phyloP scores from a whole-genome alignment of 2,888 invertebrate genomes.

The Patella caerulea region DNA sequence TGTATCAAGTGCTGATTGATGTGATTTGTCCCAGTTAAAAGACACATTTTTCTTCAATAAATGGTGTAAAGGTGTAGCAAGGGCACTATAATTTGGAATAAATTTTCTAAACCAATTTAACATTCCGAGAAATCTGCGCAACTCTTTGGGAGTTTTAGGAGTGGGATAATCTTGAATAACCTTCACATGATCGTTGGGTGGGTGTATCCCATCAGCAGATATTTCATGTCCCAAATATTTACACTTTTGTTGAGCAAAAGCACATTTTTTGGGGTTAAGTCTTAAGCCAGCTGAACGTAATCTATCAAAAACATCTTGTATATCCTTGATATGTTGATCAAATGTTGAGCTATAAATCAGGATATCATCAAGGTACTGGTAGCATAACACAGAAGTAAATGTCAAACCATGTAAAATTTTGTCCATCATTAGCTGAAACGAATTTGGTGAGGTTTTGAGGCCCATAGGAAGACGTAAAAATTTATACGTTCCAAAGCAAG shows the following conservation, averaged over 20 bases:
- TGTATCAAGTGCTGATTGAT: slow-evolving; percentile 10
- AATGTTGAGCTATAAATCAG: slow-evolving; percentile 27
- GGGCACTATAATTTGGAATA: slow-evolving; percentile 26
- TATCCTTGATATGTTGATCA: slow-evolving; percentile 27
- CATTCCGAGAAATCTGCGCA: slow-evolving; percentile 31
- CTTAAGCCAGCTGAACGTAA: slow-evolving; percentile 24
- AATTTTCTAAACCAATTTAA: slow-evolving; percentile 34
- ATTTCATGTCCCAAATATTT: slow-evolving; percentile 30
- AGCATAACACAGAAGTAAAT: slow-evolving; percentile 34
- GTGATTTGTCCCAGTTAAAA: slow-evolving; percentile 21
- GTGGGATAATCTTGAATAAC: slow-evolving; percentile 19
- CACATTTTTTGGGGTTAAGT: slow-evolving; percentile 32
- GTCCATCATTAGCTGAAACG: slow-evolving; percentile 40
- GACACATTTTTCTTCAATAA: slow-evolving; percentile 17
- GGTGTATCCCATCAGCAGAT: slow-evolving; percentile 21
- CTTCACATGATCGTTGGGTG: slow-evolving; percentile 16
- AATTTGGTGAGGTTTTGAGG: slow-evolving; percentile 32
- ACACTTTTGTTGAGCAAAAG: slow-evolving; percentile 22
- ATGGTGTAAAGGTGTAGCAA: slow-evolving; percentile 18
- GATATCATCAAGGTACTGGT: slow-evolving; percentile 41
- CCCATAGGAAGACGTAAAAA: slow-evolving; percentile 38
- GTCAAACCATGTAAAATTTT: slow-evolving; percentile 32
- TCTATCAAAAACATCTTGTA: slow-evolving; percentile 23
- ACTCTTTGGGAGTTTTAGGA: slow-evolving; percentile 24
- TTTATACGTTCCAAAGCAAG: slow-evolving; percentile 36